Conservation (phyloP, 2,797 vertebrate species). For the Sebastes minor region DNA sequence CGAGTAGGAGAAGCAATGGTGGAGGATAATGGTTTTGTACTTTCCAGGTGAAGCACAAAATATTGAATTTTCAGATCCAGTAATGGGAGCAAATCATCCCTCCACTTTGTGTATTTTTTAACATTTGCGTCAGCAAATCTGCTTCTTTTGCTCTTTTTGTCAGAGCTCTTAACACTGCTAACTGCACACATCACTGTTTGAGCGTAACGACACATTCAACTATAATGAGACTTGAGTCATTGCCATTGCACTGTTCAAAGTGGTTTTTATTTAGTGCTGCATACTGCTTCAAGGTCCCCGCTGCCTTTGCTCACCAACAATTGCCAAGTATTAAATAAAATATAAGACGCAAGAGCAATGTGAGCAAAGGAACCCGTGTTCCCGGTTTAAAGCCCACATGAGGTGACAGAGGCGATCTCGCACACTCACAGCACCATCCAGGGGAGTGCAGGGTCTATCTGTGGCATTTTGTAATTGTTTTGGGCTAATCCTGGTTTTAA, state of each 20-base stretch:
- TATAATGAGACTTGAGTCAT: conserved; percentile 66
- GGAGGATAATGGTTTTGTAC: conserved; percentile 26
- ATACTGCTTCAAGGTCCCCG: conserved; percentile 58
- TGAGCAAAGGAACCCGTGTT: conserved; percentile 55
- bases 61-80: conserved; percentile 41
- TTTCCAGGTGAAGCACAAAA: conserved; percentile 41
- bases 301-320: conserved; percentile 64
- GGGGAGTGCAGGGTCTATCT: conserved; percentile 16
- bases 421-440: neutral
- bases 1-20: neutral
- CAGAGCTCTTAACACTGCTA: conserved; percentile 51
- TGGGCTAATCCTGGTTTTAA: conserved; percentile 74
- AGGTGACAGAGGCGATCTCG: conserved; percentile 35
- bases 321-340: conserved; percentile 70
- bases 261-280: conserved; percentile 67
- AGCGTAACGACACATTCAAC: conserved; percentile 48
- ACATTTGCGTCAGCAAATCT: conserved; percentile 43
- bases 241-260: conserved; percentile 62
- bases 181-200: conserved; percentile 51
- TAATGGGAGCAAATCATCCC: conserved; percentile 48
- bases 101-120: conserved; percentile 23
- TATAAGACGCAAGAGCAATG: conserved; percentile 63
- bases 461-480: conserved; percentile 70
- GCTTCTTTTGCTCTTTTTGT: conserved; percentile 36
- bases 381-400: conserved; percentile 43